Evolutionary conservation across 2,113 vertebrate species (phyloP).

Genomic region (Platysteira castanea): DNA sequence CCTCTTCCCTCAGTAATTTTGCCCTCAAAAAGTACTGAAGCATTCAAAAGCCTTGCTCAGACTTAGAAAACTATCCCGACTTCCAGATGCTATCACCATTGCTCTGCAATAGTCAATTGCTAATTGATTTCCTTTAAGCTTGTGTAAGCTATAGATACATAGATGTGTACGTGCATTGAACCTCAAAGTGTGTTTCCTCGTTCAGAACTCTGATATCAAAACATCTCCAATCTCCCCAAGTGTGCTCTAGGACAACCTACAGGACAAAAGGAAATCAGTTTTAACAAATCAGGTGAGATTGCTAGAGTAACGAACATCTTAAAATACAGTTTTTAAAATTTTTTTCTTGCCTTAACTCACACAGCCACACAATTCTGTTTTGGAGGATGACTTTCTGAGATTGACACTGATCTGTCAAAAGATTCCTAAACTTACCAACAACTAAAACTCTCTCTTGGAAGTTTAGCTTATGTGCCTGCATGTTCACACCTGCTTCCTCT

Average conservation of each 20-base stretch:
- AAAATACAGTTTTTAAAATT: not conserved
- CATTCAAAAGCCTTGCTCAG: not conserved
- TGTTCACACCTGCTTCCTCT: not conserved
- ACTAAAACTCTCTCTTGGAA: not conserved
- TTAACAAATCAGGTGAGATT: not conserved
- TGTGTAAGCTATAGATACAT: slow-evolving; percentile 39
- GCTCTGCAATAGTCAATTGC: slow-evolving; percentile 21
- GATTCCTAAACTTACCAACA: not conserved
- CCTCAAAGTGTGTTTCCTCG: not conserved
- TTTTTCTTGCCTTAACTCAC: not conserved
- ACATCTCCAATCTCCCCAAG: not conserved
- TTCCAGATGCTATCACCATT: not conserved
- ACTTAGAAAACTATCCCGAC: not conserved
- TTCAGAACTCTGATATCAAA: not conserved
- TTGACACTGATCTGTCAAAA: not conserved
- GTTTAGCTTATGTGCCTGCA: not conserved
- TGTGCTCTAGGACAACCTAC: not conserved
- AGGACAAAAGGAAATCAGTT: not conserved
- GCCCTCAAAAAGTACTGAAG: slow-evolving; percentile 3
- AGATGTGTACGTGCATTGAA: not conserved
- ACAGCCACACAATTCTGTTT: not conserved
- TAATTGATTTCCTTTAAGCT: slow-evolving; percentile 50
- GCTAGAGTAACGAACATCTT: not conserved
- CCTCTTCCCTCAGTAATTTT: not conserved
- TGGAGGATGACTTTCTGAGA: not conserved